phyloP scores from a whole-genome alignment of 2,888 invertebrate genomes.

The Hermaeophaga mercurialis region DNA sequence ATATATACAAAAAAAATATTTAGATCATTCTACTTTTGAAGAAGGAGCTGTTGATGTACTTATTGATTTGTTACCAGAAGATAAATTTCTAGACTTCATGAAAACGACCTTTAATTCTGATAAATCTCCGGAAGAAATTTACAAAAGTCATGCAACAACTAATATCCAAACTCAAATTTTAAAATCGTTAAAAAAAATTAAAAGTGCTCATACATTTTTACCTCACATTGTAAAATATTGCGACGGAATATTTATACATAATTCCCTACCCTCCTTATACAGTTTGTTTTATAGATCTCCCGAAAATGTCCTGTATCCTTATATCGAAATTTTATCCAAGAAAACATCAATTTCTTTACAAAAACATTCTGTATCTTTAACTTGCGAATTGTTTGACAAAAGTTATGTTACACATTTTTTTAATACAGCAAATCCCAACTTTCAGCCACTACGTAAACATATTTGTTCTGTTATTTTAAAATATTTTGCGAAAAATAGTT shows the following conservation, averaged over 20 bases:
- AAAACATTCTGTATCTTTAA: constrained; percentile 35
- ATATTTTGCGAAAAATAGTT: constrained; percentile 35
- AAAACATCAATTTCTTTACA: constrained; percentile 30
- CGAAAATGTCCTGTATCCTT: constrained; percentile 27
- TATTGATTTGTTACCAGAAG: constrained; percentile 9
- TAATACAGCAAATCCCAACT: constrained; percentile 12
- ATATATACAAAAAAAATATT: constrained; percentile 1
- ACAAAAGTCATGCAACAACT: neutral
- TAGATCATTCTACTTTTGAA: neutral
- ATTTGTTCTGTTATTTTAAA: constrained; percentile 31
- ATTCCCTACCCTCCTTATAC: constrained; percentile 32
- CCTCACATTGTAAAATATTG: constrained; percentile 32
- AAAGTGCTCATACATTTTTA: constrained; percentile 17
- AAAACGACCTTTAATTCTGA: neutral
- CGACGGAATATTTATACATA: constrained; percentile 34
- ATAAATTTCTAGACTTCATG: constrained; percentile 11
- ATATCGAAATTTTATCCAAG: constrained; percentile 28
- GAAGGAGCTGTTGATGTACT: constrained; percentile 1
- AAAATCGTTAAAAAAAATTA: constrained; percentile 27
- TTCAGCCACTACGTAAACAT: constrained; percentile 30
- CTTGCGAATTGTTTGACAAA: constrained; percentile 29
- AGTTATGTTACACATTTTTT: no score
- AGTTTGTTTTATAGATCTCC: constrained; percentile 31
- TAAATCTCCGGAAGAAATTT: neutral
- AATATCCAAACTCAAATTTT: constrained; percentile 25